phyloP scores from a whole-genome alignment of 2,797 vertebrate species.

The Trachurus trachurus region DNA sequence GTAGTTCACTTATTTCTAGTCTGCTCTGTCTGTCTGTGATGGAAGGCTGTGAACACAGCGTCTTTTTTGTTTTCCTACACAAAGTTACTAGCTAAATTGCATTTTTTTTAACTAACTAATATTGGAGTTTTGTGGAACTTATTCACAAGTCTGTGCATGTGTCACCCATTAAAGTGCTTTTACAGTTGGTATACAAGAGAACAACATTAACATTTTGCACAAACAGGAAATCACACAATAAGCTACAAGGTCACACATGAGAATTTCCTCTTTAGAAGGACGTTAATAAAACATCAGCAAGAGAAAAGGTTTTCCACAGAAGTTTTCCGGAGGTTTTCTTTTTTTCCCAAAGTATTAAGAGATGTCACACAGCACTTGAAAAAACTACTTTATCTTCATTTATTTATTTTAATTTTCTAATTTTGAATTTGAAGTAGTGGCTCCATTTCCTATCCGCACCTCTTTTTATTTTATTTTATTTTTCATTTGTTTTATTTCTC shows the following conservation, averaged over 20 bases:
- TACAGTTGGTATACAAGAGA: too few relatives aligned
- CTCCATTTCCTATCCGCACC: too few relatives aligned
- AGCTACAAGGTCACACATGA: background rate
- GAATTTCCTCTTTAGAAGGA: background rate
- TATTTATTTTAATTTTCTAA: too few relatives aligned
- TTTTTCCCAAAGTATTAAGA: background rate
- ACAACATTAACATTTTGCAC: background rate
- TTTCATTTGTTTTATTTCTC: too few relatives aligned
- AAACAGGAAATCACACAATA: background rate
- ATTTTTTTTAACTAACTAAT: too few relatives aligned
- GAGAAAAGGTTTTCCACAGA: background rate
- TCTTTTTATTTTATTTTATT: too few relatives aligned
- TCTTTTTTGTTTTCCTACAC: conserved; percentile 4
- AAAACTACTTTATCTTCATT: too few relatives aligned
- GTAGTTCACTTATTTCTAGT: conserved; percentile 72
- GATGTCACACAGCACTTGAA: background rate
- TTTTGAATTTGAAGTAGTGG: too few relatives aligned
- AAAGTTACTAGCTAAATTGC: background rate
- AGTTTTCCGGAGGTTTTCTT: background rate
- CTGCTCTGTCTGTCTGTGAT: conserved; percentile 48
- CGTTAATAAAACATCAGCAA: background rate
- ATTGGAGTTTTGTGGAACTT: too few relatives aligned
- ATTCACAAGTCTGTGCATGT: background rate
- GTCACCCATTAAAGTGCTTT: too few relatives aligned
- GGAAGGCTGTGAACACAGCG: conserved; percentile 27